These are phyloP conservation scores for Drosophila arawakana DNA, from an alignment of 1,140 invertebrate species.

Conservation along the genomic window DNA sequence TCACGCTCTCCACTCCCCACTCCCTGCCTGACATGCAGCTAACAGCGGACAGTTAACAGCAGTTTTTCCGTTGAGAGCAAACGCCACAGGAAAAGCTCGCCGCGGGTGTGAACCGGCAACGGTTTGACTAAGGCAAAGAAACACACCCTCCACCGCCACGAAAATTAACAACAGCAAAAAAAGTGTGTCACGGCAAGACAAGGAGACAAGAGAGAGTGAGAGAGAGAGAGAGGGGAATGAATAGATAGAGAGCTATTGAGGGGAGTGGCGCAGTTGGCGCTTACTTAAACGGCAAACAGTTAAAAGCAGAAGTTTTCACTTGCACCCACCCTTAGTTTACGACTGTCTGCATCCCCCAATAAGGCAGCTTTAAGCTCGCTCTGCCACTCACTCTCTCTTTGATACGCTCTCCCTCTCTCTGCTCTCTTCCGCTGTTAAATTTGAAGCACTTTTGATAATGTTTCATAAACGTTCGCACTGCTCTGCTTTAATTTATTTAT, in stretches of 20 bases:
- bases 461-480: too few species aligned
- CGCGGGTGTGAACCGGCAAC: constrained; percentile 6
- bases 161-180: constrained; percentile 7
- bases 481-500: constrained; percentile 10
- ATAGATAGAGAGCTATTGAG: not conserved
- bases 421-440: not conserved
- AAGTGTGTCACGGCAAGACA: constrained; percentile 36
- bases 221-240: too few species aligned
- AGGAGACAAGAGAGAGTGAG: not conserved
- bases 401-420: not conserved
- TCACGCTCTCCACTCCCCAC: not conserved
- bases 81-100: constrained; percentile 20
- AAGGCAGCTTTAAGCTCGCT: constrained; percentile 7
- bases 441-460: not conserved
- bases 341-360: not conserved
- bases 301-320: constrained; percentile 26
- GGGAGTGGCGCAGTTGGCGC: not conserved
- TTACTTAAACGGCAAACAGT: constrained; percentile 7
- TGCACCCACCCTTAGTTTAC: not conserved
- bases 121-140: too few species aligned
- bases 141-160: constrained; percentile 1
- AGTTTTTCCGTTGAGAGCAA: constrained; percentile 20
- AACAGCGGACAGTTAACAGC: constrained; percentile 13
- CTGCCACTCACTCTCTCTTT: not conserved
- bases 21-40: constrained; percentile 4